Base-by-base conservation (phyloP, 2,797 vertebrate species). In the Rhinogobio ventralis region DNA sequence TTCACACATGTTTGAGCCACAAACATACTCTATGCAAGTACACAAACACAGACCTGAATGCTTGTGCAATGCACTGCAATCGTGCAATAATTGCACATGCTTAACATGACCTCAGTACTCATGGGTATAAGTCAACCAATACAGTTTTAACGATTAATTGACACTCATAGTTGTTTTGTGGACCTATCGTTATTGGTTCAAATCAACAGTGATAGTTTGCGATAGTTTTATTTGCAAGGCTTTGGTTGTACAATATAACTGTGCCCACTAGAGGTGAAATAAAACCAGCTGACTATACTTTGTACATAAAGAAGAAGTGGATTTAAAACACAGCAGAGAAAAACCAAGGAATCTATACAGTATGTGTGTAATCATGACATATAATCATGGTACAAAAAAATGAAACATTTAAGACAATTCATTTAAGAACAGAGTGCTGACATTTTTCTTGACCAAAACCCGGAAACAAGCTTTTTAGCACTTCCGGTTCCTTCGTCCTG, bases 21-120 rank as follows among this genome's bases (percentile, higher is more conserved):
- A 60, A 73, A 88, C 73, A 71, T 39, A 86, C 57, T 78, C 83
- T 64, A 85, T 19, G 64, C 82, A 80, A 51, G 90, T 39, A 90
- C 87, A 89, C 90, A 93, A 92, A 69, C 89, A 83, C 86, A 85
- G 51, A 79, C 86, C 51, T 75, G 20, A 75, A 55, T 36, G 51
- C 11, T 33, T 53, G 72, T 1, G 19, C 72, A 23, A 74, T 23
- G 72, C 72, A 33, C 49, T 39, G 49, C 15, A 23, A 36, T 67
- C 5, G 1, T 53, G 64, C 46, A 51, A 68, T 25, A 9, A 33
- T 7, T 66, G 19, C 20, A 19, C 55, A 64, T 49, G 33, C 25
- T 5, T 62, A 53, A 51, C 5, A 4, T 72, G 30, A 67, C 20
- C 62, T 51, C 62, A 33, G 25, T 15, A 15, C 11, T 75, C 23